Base-by-base conservation (phyloP, 1,140 invertebrate species). In the Apocrypta bakeri region DNA sequence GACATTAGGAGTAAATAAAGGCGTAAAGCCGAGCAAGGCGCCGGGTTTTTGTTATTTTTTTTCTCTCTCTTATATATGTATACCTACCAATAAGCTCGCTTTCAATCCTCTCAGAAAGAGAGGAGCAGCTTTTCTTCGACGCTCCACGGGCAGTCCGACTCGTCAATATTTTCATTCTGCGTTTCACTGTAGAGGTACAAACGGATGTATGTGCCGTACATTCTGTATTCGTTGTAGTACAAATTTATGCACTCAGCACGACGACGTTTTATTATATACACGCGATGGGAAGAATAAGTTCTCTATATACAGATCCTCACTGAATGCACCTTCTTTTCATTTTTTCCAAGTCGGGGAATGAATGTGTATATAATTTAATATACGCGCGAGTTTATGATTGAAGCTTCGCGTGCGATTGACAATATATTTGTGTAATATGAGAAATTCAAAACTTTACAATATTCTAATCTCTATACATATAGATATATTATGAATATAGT, bases 1-100 rank as follows among this genome's bases (percentile, higher is more conserved):
- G 56, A 79, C 76, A 83, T 79, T 79, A 83, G 69, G 24, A 66
- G 82, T 83, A 83, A 83, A 83, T 83, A 83, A 79, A 83, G 82
- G 82, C 76, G 82, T 78, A 83, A 83, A 78, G 81, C 74, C 81
- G 74, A 69, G 66, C 25, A 69, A 29, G 63, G 63, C 63, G 24
- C 27, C 63, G 24, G 24, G n/a, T 25, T 83, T 82, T 75, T 82
- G 68, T 17, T 48, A 29, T 37, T 64, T 42, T 61, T 40, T 74
- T 21, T 83, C 63, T 61, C 64, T 83, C 27, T 64, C 75, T 21
- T n/a, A 37, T 37, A 2, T 37, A 4, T 37, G 33, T 2, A 37
- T 37, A 27, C 77, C 56, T 84, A n/a, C n/a, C n/a, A n/a, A 33
- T 12, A 17, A 31, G n/a, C 27, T 78, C 69, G 29, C 29, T 29